A percentile compares a stretch with the other conserved stretches of the same genome.
phyloP scores from a whole-genome alignment of 2,113 vertebrate genomes.

The Podilymbus podiceps region DNA sequence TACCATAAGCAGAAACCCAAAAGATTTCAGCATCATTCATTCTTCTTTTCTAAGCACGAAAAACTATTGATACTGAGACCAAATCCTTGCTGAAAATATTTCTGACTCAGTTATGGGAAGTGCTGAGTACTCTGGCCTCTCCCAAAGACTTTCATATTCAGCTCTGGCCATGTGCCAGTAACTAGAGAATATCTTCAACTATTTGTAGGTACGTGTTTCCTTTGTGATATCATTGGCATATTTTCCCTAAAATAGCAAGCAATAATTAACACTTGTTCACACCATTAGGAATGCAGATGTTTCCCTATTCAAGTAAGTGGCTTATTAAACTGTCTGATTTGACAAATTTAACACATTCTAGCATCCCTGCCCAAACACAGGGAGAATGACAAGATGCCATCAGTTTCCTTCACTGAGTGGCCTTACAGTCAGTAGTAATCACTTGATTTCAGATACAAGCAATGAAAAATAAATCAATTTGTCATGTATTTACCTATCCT shows the following conservation, averaged over 20 bases:
- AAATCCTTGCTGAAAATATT: not conserved
- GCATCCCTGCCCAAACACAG: not conserved
- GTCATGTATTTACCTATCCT: not conserved
- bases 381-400: not conserved
- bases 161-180: conserved; percentile 23
- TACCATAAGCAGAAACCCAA: not conserved
- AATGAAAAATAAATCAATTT: not conserved
- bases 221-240: conserved; percentile 56
- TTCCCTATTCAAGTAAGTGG: conserved; percentile 9
- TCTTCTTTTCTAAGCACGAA: not conserved
- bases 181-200: conserved; percentile 43
- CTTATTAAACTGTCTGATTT: conserved; percentile 39
- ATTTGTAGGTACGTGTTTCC: conserved; percentile 58
- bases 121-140: conserved; percentile 23
- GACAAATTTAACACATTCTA: not conserved
- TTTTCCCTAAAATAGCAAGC: conserved; percentile 60
- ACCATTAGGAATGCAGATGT: conserved; percentile 50
- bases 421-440: not conserved
- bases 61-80: not conserved
- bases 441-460: not conserved
- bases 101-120: conserved; percentile 5
- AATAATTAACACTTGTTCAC: conserved; percentile 62
- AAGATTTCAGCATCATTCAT: not conserved
- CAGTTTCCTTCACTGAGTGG: not conserved
- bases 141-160: conserved; percentile 16